A percentile compares a stretch with the other conserved stretches of the same genome.
phyloP scores from a whole-genome alignment of 1,140 invertebrate species.

The Musca vetustissima region DNA sequence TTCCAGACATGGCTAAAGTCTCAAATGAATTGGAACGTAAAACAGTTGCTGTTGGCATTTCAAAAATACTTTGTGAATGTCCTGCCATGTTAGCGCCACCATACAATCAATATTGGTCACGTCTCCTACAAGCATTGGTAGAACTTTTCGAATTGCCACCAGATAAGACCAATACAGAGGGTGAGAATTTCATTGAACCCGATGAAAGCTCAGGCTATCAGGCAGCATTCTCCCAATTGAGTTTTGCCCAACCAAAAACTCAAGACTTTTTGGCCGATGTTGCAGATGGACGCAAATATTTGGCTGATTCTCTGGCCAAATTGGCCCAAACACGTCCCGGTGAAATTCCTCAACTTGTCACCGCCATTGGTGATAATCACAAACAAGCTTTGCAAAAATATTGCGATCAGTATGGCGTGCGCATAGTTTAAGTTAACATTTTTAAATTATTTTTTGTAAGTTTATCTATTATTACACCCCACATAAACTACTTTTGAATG shows the following conservation, averaged over 20 bases:
- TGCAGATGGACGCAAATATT: slow-evolving; percentile 66
- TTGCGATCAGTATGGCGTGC: slow-evolving; percentile 47
- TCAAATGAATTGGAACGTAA: slow-evolving; percentile 80
- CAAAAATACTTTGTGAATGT: slow-evolving; percentile 80
- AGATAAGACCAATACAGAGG: slow-evolving; percentile 75
- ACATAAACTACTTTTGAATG: slow-evolving; percentile 6
- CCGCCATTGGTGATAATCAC: slow-evolving; percentile 38
- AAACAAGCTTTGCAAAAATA: slow-evolving; percentile 52
- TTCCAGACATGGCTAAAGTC: slow-evolving; percentile 86
- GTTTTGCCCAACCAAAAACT: slow-evolving; percentile 75
- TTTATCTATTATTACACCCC: neutral
- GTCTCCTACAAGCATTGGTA: slow-evolving; percentile 72
- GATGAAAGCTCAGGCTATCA: slow-evolving; percentile 87
- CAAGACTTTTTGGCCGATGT: slow-evolving; percentile 71
- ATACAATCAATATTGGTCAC: slow-evolving; percentile 52
- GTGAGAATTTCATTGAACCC: slow-evolving; percentile 85
- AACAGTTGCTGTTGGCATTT: slow-evolving; percentile 85
- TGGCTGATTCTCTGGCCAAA: slow-evolving; percentile 69
- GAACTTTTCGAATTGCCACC: slow-evolving; percentile 86
- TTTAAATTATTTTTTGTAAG: neutral
- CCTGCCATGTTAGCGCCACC: slow-evolving; percentile 52
- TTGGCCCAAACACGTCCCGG: slow-evolving; percentile 65
- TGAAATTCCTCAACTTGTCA: slow-evolving; percentile 58
- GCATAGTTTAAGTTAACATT: slow-evolving; percentile 9
- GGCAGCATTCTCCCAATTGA: slow-evolving; percentile 83